A percentile compares a stretch with the other conserved stretches of the same genome.
phyloP scores from a whole-genome alignment of 2,113 vertebrate genomes.

The Phycodurus eques region DNA sequence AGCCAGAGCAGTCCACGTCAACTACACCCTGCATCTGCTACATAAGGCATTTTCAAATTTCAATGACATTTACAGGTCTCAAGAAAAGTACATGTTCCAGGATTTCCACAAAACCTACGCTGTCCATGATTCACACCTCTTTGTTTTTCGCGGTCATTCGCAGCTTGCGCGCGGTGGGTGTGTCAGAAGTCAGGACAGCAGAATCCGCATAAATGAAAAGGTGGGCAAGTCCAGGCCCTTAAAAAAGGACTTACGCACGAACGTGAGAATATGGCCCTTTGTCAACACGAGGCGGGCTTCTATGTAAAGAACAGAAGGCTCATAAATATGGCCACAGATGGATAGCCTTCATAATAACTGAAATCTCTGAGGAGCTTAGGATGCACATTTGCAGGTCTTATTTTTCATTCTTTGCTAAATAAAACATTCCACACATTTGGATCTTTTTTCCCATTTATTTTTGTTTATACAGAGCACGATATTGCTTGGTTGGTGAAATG shows the following conservation, averaged over 20 bases:
- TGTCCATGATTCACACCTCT: neutral
- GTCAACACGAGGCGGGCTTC: slow-evolving; percentile 16
- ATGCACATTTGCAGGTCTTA: slow-evolving; percentile 30
- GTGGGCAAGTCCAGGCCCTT: neutral
- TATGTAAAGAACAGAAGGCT: slow-evolving; percentile 25
- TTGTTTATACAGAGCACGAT: slow-evolving; percentile 14
- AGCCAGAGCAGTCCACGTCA: too few relatives aligned
- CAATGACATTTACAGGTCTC: too few relatives aligned
- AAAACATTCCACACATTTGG: slow-evolving; percentile 30
- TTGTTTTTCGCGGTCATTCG: too few relatives aligned
- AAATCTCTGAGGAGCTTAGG: slow-evolving; percentile 21
- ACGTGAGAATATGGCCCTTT: neutral
- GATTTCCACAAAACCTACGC: too few relatives aligned
- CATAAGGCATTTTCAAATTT: too few relatives aligned
- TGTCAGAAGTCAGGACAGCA: neutral
- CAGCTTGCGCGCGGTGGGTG: neutral
- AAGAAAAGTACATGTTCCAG: too few relatives aligned
- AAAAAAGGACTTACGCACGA: neutral
- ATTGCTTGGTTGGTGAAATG: slow-evolving; percentile 29
- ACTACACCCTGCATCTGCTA: too few relatives aligned
- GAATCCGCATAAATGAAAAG: slow-evolving; percentile 1
- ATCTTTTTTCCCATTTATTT: slow-evolving; percentile 27
- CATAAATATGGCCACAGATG: slow-evolving; percentile 32
- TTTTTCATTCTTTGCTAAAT: slow-evolving; percentile 41
- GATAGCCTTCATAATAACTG: slow-evolving; percentile 30